Evolutionary conservation across 2,113 vertebrate species (phyloP).

Genomic region (Zeus faber): DNA sequence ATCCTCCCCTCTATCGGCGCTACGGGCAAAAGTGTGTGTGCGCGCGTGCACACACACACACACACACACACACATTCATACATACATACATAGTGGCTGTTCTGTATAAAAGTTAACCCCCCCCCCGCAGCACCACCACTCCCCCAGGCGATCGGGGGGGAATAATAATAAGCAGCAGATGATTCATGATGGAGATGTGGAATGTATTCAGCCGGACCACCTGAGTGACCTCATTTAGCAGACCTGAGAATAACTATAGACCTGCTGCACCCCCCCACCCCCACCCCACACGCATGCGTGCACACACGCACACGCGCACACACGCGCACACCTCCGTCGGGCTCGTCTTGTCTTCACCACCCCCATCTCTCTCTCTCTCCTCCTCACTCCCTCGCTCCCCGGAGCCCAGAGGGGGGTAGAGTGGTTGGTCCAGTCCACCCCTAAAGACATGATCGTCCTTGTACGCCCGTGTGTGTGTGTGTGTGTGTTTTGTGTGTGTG

Average conservation of each 20-base stretch:
- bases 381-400: neutral
- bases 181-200: constrained; percentile 73
- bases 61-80: constrained; percentile 4
- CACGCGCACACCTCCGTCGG: no score
- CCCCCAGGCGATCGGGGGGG: no score
- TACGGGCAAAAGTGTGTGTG: constrained; percentile 45
- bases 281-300: no score
- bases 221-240: constrained; percentile 77
- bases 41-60: neutral
- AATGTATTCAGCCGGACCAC: constrained; percentile 71
- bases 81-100: constrained; percentile 9
- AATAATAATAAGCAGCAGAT: constrained; percentile 72
- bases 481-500: constrained; percentile 17
- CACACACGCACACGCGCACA: no score
- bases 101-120: constrained; percentile 46
- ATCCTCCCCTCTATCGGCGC: constrained; percentile 34
- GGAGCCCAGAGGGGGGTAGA: no score
- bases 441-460: no score
- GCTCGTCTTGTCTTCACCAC: constrained; percentile 53
- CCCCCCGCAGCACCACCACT: constrained; percentile 48
- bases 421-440: no score
- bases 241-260: constrained; percentile 75
- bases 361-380: neutral
- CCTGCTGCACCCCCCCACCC: constrained; percentile 19
- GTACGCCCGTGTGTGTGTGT: no score